phyloP scores from a whole-genome alignment of 1,140 invertebrate species.

The Kradibia gibbosae region DNA sequence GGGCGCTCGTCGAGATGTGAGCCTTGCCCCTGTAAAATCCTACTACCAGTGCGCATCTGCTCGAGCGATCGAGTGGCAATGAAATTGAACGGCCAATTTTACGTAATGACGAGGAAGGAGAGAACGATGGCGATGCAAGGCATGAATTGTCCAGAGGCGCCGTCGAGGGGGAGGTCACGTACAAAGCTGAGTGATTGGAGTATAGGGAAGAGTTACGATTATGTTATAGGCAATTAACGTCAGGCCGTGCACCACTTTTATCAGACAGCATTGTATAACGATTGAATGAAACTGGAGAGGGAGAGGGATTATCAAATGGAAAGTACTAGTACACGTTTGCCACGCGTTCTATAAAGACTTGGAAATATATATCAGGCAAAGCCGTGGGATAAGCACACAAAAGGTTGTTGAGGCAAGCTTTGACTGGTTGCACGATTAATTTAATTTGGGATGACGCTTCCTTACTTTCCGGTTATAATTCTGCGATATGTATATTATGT shows the following conservation, averaged over 20 bases:
- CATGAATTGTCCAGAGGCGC: background rate
- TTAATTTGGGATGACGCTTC: slow-evolving; percentile 55
- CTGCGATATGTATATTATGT: slow-evolving; percentile 27
- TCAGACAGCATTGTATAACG: slow-evolving; percentile 37
- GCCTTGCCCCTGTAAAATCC: no score
- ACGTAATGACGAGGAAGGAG: background rate
- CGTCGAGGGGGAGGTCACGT: background rate
- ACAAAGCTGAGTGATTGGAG: background rate
- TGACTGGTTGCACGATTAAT: slow-evolving; percentile 51
- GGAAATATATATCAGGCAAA: slow-evolving; percentile 12
- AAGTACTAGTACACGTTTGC: slow-evolving; percentile 38
- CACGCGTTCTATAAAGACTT: slow-evolving; percentile 38
- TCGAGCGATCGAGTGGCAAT: background rate
- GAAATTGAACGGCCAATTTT: background rate
- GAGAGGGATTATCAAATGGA: slow-evolving; percentile 11
- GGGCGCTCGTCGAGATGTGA: slow-evolving; percentile 15
- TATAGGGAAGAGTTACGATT: slow-evolving; percentile 38
- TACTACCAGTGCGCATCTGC: no score
- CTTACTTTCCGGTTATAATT: slow-evolving; percentile 25
- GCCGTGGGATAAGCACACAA: slow-evolving; percentile 61
- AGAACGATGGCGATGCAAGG: background rate
- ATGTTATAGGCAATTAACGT: slow-evolving; percentile 46
- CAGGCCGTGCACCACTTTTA: background rate
- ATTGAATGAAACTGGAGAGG: background rate
- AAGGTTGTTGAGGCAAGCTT: background rate